Conservation (phyloP, 2,888 invertebrate genomes). For the Ormyrus pomaceus region DNA sequence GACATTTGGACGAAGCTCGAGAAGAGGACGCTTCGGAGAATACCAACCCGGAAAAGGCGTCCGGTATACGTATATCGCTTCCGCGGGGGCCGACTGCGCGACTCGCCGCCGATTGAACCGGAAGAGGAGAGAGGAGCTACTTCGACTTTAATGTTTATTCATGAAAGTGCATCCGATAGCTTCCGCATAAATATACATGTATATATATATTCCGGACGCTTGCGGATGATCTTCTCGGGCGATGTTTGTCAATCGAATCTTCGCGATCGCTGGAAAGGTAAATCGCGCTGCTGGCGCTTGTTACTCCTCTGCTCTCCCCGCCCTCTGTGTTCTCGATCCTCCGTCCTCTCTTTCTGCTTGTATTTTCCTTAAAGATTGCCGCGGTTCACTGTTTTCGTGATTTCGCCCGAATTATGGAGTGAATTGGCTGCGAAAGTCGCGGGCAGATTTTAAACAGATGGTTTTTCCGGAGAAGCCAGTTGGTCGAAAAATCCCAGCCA, state of each 20-base stretch:
- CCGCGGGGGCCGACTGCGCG: constrained; percentile 7
- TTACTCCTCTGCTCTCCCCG: background rate
- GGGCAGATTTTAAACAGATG: no score
- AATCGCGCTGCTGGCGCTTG: constrained; percentile 4
- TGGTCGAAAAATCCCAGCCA: no score
- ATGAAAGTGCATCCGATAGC: constrained; percentile 41
- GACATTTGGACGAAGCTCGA: constrained; percentile 59
- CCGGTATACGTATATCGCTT: constrained; percentile 6
- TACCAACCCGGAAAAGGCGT: constrained; percentile 58
- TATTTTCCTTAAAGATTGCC: no score
- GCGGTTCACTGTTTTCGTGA: no score
- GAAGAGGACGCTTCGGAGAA: constrained; percentile 59
- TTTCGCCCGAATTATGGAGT: no score
- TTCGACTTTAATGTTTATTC: constrained; percentile 52
- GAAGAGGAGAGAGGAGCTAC: constrained; percentile 3
- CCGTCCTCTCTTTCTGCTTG: no score
- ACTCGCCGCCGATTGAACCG: constrained; percentile 32
- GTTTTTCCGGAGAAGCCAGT: no score
- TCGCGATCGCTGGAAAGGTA: constrained; percentile 35
- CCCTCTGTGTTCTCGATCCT: background rate
- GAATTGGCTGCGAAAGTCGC: no score
- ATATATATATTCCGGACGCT: background rate
- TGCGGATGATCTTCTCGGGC: constrained; percentile 17
- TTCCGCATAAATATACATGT: no score
- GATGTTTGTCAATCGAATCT: constrained; percentile 48